Base-by-base conservation (phyloP, 2,113 vertebrate species). In the Ammodramus savannarum region DNA sequence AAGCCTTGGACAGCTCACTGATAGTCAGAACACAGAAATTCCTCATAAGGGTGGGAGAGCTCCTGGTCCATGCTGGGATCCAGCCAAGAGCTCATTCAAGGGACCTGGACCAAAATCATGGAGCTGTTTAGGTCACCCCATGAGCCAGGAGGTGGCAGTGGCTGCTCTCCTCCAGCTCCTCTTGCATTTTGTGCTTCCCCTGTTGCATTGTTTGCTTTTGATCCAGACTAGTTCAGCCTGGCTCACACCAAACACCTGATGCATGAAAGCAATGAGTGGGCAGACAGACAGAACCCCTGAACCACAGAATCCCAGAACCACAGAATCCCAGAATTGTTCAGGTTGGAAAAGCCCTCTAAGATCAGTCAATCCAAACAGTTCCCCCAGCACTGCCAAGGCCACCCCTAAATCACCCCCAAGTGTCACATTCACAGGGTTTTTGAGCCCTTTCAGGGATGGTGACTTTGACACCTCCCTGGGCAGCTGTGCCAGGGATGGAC, bases 351-450 rank as follows among this genome's bases (percentile, higher is more conserved):
- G 20, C 25, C 6, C 43, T 75, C 25, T 5, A 21, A 75, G 51
- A 49, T 66, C 41, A 66, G 10, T 0, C 0, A 85, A 48, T 41
- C 41, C 31, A 66, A 25, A 6, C 5, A 0, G 17, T 11, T 46
- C 27, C n/a, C 21, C 11, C 36, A 58, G 61, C 61, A 75, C 3
- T 34, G 20, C 34, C 43, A 43, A 49, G 52, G 36, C 31, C 71
- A 58, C 16, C 61, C 13, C 43, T 41, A 19, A 48, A 19, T 31
- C 34, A 6, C 8, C 5, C 59, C 39, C 41, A 57, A 6, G 19
- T 25, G 69, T 13, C 41, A 55, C 69, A 74, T 16, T 14, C 25
- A 34, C 6, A 13, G 3, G 5, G 4, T n/a, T 66, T 63, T 7
- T 66, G 5, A 49, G 57, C 19, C 3, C 16, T 19, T 41, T n/a